Evolutionary conservation across 1,140 invertebrate genomes (phyloP).

Genomic region (Drosophila aff.): DNA sequence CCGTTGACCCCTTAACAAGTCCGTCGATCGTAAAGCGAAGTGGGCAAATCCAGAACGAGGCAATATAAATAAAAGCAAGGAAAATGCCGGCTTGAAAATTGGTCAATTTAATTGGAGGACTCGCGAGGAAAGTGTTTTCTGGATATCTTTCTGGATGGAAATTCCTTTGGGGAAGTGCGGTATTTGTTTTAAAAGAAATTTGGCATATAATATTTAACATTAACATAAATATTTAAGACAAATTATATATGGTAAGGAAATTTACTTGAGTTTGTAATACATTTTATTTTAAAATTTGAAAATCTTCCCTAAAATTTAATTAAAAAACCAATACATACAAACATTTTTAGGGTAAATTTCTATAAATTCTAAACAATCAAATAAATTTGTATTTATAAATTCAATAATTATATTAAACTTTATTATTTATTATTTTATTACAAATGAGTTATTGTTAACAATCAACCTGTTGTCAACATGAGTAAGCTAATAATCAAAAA

Average conservation of each 20-base stretch:
- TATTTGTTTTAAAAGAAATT: not conserved
- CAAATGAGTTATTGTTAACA: too few species aligned
- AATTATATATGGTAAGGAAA: not conserved
- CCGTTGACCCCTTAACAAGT: constrained; percentile 39
- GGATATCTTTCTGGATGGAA: not conserved
- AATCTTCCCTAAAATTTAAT: not conserved
- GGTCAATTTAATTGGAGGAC: constrained; percentile 11
- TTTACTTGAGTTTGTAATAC: too few species aligned
- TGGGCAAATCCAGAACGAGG: constrained; percentile 3
- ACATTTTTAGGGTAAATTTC: too few species aligned
- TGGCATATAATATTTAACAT: not conserved
- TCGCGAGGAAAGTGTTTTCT: constrained; percentile 9
- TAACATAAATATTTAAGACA: not conserved
- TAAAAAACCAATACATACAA: not conserved
- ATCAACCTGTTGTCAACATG: too few species aligned
- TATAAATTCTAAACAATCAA: too few species aligned
- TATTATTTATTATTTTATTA: too few species aligned
- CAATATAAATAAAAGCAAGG: constrained; percentile 17
- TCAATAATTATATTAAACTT: too few species aligned
- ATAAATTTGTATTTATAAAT: too few species aligned
- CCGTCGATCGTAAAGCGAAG: constrained; percentile 32
- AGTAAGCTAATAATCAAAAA: too few species aligned
- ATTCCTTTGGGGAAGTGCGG: not conserved
- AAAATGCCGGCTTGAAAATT: constrained; percentile 1
- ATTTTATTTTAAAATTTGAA: not conserved